Conservation (phyloP, 2,888 invertebrate species). For the Electrophaes corylata region DNA sequence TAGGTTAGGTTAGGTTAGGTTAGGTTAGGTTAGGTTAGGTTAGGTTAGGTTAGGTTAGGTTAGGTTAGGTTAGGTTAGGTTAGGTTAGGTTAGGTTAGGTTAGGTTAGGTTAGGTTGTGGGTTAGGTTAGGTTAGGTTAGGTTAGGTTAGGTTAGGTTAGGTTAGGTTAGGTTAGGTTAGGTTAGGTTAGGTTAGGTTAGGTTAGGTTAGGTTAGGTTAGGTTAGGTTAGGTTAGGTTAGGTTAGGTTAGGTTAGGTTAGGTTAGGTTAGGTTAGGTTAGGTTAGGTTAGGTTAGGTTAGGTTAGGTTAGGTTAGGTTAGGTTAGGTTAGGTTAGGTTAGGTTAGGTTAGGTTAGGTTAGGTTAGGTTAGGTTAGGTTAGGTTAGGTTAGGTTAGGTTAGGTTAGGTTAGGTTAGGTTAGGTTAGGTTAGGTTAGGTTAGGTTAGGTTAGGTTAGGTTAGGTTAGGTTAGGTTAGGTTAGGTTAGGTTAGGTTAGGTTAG, state of each 20-base stretch:
- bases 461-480: constrained; percentile 1
- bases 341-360: constrained; percentile 1
- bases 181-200: constrained; percentile 1
- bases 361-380: background rate
- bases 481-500: background rate
- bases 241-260: constrained; percentile 1
- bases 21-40: constrained; percentile 4
- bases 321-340: constrained; percentile 1
- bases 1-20: constrained; percentile 2
- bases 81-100: constrained; percentile 5
- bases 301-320: constrained; percentile 1
- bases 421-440: background rate
- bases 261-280: constrained; percentile 1
- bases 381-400: background rate
- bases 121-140: constrained; percentile 4
- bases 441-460: constrained; percentile 1
- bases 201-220: constrained; percentile 1
- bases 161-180: constrained; percentile 1
- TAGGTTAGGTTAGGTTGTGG: constrained; percentile 2
- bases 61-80: constrained; percentile 5
- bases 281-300: constrained; percentile 1
- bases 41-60: constrained; percentile 4
- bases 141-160: constrained; percentile 2
- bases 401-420: constrained; percentile 1
- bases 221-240: background rate